Percentiles rank a stretch among this genome's conserved stretches.
These are phyloP conservation scores for Dicyrtoma fusca DNA, from an alignment of 2,888 invertebrate genomes.

Conservation along the genomic window DNA sequence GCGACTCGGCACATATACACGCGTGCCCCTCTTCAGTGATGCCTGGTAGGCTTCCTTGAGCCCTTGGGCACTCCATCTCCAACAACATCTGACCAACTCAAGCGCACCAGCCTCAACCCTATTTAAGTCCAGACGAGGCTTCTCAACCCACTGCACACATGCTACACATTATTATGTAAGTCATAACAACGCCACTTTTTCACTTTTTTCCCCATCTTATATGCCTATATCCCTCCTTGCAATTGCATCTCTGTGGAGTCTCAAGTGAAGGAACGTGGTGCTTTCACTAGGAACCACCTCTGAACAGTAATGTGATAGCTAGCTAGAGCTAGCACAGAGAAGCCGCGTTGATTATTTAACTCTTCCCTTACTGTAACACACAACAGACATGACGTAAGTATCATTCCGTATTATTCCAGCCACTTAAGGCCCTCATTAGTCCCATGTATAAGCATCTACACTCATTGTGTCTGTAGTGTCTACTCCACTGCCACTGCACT, in stretches of 20 bases:
- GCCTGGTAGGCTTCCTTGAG: constrained; percentile 31
- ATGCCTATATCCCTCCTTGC: constrained; percentile 12
- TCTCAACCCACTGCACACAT: constrained; percentile 3
- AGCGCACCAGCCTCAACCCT: constrained; percentile 26
- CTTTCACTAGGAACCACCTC: constrained; percentile 12
- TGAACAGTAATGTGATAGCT: too few species aligned
- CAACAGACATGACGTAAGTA: too few species aligned
- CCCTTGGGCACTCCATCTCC: constrained; percentile 28
- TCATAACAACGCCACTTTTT: constrained; percentile 21
- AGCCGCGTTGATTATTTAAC: too few species aligned
- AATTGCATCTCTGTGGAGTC: neutral
- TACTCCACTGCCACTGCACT: too few species aligned
- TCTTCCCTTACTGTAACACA: too few species aligned
- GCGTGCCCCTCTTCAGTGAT: constrained; percentile 46
- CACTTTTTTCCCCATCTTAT: constrained; percentile 16
- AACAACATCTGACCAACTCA: neutral
- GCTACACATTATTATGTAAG: constrained; percentile 18
- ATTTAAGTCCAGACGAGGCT: constrained; percentile 37
- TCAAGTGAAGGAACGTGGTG: neutral
- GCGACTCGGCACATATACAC: constrained; percentile 49
- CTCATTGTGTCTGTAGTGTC: too few species aligned
- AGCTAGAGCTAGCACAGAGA: too few species aligned
- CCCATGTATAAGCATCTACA: too few species aligned
- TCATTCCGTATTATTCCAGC: too few species aligned
- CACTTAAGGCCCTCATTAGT: too few species aligned